Evolutionary conservation across 2,797 vertebrate species (phyloP), one percentile per base, ranked within the genome.

Genomic region (Takifugu ocellatus): DNA sequence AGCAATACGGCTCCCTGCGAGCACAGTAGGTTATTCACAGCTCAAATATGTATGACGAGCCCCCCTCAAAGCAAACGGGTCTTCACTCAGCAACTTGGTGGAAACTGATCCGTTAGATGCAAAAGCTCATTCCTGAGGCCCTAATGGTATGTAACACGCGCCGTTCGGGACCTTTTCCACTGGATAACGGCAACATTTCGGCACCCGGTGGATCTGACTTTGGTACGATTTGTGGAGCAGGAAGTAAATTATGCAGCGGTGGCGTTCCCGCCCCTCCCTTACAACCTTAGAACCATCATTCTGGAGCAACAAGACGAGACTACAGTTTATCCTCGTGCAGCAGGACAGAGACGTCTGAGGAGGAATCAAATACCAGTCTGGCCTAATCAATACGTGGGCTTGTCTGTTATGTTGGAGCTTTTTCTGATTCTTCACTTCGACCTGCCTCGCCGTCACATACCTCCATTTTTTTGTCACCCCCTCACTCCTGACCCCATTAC

Each of bases 91-190:
- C 39, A 8, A 74, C 71, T 76, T 70, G 51, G 63, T 60, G 56
- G 64, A 68, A 84, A 82, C 69, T 54, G 75, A 86, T 77, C 64
- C 65, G 61, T 72, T 79, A 76, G 63, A 74, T 63, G 72, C 70
- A 61, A 78, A 81, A 68, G 50, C 67, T 71, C 61, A 21, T 55
- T 74, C 64, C 43, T 33, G 51, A 63, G 48, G 54, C 61, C 65
- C 62, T 66, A 63, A 78, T 82, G 61, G 71, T 68, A 68, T 68
- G 77, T 77, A 62, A 70, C 66, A 59, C 56, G 58, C 57, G 68
- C 48, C 36, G 51, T 61, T 74, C 51, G 59, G 51, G 49, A 29
- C 54, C 56, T 62, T 75, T 49, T 61, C 57, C 56, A 21, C 9
- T 63, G 56, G 50, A 26, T 33, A 76, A 66, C 68, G 72, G 26